These are phyloP conservation scores for Eudyptes chrysolophus DNA, from an alignment of 2,113 vertebrate genomes.

Conservation along the genomic window DNA sequence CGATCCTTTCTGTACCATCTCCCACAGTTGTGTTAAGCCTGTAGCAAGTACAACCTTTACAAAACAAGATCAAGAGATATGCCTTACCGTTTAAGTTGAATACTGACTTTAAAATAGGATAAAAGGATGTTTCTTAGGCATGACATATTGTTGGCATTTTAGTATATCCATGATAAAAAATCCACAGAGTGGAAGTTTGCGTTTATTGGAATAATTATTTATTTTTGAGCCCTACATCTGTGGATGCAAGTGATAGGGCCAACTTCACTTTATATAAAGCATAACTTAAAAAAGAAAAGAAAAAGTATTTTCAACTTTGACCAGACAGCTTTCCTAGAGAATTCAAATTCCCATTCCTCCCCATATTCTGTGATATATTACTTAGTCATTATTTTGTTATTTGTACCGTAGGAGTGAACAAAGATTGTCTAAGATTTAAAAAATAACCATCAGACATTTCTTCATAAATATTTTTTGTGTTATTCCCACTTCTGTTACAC, in stretches of 20 bases:
- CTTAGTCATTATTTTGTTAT: not conserved
- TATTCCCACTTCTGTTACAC: not conserved
- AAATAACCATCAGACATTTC: not conserved
- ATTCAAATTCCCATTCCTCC: not conserved
- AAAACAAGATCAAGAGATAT: constrained; percentile 76
- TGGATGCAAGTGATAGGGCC: not conserved
- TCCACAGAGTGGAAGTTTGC: not conserved
- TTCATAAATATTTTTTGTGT: not conserved
- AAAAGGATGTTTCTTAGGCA: constrained; percentile 62
- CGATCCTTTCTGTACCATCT: constrained; percentile 69
- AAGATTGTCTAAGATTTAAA: not conserved
- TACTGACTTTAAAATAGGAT: constrained; percentile 56
- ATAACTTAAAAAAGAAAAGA: not conserved
- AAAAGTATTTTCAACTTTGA: not conserved
- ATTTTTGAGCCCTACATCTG: not conserved
- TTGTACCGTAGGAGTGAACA: not conserved
- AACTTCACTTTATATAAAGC: not conserved
- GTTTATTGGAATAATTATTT: not conserved
- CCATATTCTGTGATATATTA: not conserved
- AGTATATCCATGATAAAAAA: constrained; percentile 59
- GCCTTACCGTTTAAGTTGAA: constrained; percentile 72
- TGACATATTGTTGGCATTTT: constrained; percentile 68
- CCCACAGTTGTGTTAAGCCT: constrained; percentile 70
- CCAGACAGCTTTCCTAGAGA: not conserved
- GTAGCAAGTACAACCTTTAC: constrained; percentile 74